Conservation (phyloP, 2,797 vertebrate species). For the Chaunax sp. region DNA sequence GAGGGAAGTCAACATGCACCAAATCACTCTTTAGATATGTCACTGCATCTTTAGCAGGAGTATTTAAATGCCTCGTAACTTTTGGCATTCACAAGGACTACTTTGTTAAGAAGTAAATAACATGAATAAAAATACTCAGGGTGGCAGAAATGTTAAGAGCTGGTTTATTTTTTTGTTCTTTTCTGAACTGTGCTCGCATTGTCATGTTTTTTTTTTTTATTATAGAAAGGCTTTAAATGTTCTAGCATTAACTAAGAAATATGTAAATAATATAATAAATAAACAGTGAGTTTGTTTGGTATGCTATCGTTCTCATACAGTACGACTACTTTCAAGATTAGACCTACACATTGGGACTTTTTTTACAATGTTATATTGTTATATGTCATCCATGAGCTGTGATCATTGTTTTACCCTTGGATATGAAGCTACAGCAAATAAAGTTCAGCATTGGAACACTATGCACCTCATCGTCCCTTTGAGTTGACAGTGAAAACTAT, state of each 20-base stretch:
- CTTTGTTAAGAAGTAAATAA: not conserved
- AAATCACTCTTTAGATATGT: no score
- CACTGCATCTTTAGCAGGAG: no score
- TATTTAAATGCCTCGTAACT: no score
- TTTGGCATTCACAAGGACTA: no score
- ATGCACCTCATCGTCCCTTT: not conserved
- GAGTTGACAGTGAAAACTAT: not conserved
- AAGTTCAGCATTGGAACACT: slow-evolving; percentile 55
- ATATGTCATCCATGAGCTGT: slow-evolving; percentile 24
- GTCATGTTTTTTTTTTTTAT: slow-evolving; percentile 1
- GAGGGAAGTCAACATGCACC: no score
- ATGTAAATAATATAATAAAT: slow-evolving; percentile 19
- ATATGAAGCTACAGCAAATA: slow-evolving; percentile 54
- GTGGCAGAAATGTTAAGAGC: slow-evolving; percentile 16
- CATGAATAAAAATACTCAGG: slow-evolving; percentile 1
- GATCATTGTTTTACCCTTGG: slow-evolving; percentile 32
- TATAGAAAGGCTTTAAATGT: not conserved
- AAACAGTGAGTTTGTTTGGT: slow-evolving; percentile 1
- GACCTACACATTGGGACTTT: not conserved
- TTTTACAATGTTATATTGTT: not conserved
- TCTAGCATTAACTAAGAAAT: slow-evolving; percentile 9
- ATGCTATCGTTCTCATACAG: no score
- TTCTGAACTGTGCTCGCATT: slow-evolving; percentile 8
- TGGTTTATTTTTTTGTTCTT: not conserved
- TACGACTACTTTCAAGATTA: not conserved